These are phyloP conservation scores for Sesamia nonagrioides DNA, from an alignment of 1,140 invertebrate species.

Conservation along the genomic window DNA sequence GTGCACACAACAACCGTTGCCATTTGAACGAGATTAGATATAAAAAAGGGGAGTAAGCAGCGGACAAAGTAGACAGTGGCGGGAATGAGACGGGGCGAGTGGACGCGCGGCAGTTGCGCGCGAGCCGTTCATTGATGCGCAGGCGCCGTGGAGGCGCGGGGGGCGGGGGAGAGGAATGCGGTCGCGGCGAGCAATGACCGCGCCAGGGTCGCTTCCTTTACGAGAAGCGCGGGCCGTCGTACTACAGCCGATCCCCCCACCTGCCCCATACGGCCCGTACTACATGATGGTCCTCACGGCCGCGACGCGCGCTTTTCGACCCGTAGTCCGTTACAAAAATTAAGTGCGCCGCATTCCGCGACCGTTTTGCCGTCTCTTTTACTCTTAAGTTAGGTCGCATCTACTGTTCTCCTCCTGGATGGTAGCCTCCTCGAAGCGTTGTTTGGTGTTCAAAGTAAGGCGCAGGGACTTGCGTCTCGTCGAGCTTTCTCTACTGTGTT, in stretches of 20 bases:
- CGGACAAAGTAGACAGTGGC: constrained; percentile 59
- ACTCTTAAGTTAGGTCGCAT: constrained; percentile 56
- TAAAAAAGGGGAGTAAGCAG: constrained; percentile 52
- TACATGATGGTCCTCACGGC: constrained; percentile 77
- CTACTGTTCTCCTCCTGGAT: constrained; percentile 58
- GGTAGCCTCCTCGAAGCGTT: constrained; percentile 53
- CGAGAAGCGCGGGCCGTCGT: constrained; percentile 85
- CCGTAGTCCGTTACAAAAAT: constrained; percentile 85
- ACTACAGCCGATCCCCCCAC: constrained; percentile 79
- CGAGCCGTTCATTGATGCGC: constrained; percentile 85
- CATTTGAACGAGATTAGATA: constrained; percentile 41
- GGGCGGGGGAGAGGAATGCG: constrained; percentile 81
- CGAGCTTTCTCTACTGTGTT: constrained; percentile 25
- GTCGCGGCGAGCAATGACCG: constrained; percentile 86
- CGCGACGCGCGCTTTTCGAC: constrained; percentile 81
- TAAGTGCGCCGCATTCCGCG: constrained; percentile 84
- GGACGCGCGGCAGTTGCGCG: constrained; percentile 75
- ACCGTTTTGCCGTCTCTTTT: constrained; percentile 72
- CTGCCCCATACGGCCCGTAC: constrained; percentile 62
- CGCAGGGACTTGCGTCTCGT: constrained; percentile 56
- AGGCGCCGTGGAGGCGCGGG: constrained; percentile 72
- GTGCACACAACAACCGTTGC: constrained; percentile 25
- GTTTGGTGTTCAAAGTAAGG: constrained; percentile 59
- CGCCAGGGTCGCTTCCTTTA: constrained; percentile 87
- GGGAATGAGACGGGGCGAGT: constrained; percentile 69